phyloP scores from a whole-genome alignment of 2,797 vertebrate genomes.

The Stomatorhinus walkeri region DNA sequence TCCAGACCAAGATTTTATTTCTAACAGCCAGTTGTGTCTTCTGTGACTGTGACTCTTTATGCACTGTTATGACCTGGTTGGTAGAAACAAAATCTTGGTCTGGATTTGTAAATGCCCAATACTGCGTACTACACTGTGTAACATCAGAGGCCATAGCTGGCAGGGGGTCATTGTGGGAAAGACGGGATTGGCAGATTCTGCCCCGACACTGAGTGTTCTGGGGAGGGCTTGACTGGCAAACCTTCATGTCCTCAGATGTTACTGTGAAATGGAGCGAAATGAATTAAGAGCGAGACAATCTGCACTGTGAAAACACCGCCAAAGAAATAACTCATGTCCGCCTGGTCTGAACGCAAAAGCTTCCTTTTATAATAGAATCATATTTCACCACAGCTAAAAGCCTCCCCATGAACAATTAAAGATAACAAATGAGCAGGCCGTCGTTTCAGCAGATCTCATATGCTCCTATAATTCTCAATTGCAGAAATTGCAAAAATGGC shows the following conservation, averaged over 20 bases:
- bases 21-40: background rate
- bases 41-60: background rate
- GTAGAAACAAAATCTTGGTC: background rate
- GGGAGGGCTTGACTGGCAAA: background rate
- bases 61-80: background rate
- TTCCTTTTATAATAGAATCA: constrained; percentile 54
- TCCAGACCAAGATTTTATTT: background rate
- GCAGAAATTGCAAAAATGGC: constrained; percentile 61
- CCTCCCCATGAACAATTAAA: constrained; percentile 68
- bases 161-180: background rate
- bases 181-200: background rate
- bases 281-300: constrained; percentile 27
- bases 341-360: constrained; percentile 40
- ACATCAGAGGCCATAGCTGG: background rate
- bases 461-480: constrained; percentile 63
- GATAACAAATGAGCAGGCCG: constrained; percentile 63
- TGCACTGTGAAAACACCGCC: constrained; percentile 42
- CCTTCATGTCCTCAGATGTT: constrained; percentile 29
- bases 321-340: constrained; percentile 42
- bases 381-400: constrained; percentile 62
- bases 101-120: background rate
- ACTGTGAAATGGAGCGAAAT: constrained; percentile 23
- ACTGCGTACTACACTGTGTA: background rate
- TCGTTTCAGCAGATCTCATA: constrained; percentile 54
- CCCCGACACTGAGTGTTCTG: background rate